These are phyloP conservation scores for Brachystomella parvula DNA, from an alignment of 1,140 invertebrate genomes.

Conservation along the genomic window DNA sequence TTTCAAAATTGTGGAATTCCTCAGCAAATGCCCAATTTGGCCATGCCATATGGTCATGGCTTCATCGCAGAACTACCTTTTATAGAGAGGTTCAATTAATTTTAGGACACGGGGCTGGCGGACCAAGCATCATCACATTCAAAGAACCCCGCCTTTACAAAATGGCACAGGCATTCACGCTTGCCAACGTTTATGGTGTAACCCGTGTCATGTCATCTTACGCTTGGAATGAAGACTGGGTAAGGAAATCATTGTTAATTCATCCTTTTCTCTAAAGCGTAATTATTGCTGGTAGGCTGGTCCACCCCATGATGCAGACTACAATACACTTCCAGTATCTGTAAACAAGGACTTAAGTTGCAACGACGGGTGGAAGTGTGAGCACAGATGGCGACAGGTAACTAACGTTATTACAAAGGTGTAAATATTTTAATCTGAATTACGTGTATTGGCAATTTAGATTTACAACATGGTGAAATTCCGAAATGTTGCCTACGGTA, in stretches of 20 bases:
- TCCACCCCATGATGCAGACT: slow-evolving; percentile 55
- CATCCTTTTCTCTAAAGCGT: slow-evolving; percentile 16
- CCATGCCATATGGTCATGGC: no score
- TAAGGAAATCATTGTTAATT: not conserved
- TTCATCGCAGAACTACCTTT: no score
- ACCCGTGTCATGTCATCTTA: slow-evolving; percentile 41
- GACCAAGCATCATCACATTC: slow-evolving; percentile 52
- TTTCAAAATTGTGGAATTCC: no score
- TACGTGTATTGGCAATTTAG: slow-evolving; percentile 12
- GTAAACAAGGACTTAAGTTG: slow-evolving; percentile 60
- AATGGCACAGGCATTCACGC: slow-evolving; percentile 50
- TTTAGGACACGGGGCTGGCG: slow-evolving; percentile 41
- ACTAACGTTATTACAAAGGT: slow-evolving; percentile 58
- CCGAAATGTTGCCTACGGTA: slow-evolving; percentile 52
- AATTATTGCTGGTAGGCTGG: slow-evolving; percentile 41
- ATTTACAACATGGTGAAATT: slow-evolving; percentile 74
- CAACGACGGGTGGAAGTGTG: slow-evolving; percentile 75
- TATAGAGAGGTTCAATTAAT: no score
- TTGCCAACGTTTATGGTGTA: slow-evolving; percentile 50
- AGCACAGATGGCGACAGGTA: slow-evolving; percentile 73
- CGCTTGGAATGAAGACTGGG: slow-evolving; percentile 42
- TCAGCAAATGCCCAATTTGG: no score
- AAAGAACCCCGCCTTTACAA: slow-evolving; percentile 55
- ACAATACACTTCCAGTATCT: slow-evolving; percentile 56
- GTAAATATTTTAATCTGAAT: slow-evolving; percentile 12